A percentile compares a stretch with the other conserved stretches of the same genome.
Evolutionary conservation across 1,140 invertebrate species (phyloP).

Genomic region (Ceratosolen fusciceps): DNA sequence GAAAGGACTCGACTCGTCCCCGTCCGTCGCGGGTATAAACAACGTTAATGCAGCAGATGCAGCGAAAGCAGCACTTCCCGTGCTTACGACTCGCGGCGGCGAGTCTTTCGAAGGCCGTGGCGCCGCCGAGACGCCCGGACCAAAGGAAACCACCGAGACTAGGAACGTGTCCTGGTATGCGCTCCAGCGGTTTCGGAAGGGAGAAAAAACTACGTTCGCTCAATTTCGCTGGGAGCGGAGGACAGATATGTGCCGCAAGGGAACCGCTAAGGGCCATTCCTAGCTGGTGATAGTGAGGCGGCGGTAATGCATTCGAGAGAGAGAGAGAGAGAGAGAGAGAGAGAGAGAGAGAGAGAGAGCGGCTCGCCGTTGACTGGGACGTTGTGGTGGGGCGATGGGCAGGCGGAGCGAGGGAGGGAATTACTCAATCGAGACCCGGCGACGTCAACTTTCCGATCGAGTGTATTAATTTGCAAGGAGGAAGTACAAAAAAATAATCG

Average conservation of each 20-base stretch:
- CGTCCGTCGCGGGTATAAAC: no score
- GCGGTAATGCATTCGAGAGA: no score
- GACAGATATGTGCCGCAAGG: not conserved
- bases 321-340: no score
- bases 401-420: no score
- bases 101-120: not conserved
- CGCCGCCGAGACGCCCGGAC: not conserved
- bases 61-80: not conserved
- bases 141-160: not conserved
- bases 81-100: not conserved
- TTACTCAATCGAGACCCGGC: not conserved
- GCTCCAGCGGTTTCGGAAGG: not conserved
- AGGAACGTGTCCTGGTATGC: not conserved
- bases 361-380: no score
- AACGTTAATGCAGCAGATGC: not conserved
- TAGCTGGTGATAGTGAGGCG: no score
- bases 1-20: not conserved
- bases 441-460: not conserved
- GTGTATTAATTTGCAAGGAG: not conserved
- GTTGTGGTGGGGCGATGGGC: no score
- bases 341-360: no score
- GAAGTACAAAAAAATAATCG: not conserved
- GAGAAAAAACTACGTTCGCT: not conserved
- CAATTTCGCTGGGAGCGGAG: not conserved
- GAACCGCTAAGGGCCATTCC: not conserved